Conservation (phyloP, 2,888 invertebrate genomes). For the Luperina testacea region DNA sequence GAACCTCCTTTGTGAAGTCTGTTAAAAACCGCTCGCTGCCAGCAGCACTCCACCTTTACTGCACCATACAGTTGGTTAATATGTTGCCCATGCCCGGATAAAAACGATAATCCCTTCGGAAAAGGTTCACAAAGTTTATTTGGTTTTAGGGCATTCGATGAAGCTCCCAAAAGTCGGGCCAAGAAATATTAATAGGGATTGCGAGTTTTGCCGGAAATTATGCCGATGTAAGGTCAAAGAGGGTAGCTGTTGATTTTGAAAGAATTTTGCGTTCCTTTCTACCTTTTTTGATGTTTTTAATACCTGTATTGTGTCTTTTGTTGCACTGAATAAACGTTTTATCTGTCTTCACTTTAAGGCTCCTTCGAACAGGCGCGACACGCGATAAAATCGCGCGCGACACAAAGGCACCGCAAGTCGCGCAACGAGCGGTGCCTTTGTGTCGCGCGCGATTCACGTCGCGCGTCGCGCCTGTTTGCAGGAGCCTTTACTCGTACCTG, state of each 20-base stretch:
- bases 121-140: conserved; percentile 59
- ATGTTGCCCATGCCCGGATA: conserved; percentile 54
- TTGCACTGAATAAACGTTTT: too few relatives aligned
- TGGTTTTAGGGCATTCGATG: conserved; percentile 56
- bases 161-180: conserved; percentile 34
- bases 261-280: not conserved
- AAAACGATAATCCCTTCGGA: conserved; percentile 57
- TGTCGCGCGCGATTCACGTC: too few relatives aligned
- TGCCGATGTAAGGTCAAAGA: conserved; percentile 25
- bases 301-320: too few relatives aligned
- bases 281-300: too few relatives aligned
- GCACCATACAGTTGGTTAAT: conserved; percentile 46
- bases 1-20: too few relatives aligned
- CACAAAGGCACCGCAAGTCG: too few relatives aligned
- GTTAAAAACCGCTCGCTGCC: conserved; percentile 5
- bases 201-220: conserved; percentile 34
- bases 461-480: too few relatives aligned
- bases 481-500: not conserved
- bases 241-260: conserved; percentile 33
- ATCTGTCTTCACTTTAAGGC: too few relatives aligned
- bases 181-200: conserved; percentile 58
- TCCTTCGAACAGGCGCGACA: too few relatives aligned
- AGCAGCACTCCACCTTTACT: conserved; percentile 30
- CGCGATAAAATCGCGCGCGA: too few relatives aligned
- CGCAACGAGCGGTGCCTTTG: too few relatives aligned